Conservation (phyloP, 2,797 vertebrate genomes). For the Alfaro cultratus region DNA sequence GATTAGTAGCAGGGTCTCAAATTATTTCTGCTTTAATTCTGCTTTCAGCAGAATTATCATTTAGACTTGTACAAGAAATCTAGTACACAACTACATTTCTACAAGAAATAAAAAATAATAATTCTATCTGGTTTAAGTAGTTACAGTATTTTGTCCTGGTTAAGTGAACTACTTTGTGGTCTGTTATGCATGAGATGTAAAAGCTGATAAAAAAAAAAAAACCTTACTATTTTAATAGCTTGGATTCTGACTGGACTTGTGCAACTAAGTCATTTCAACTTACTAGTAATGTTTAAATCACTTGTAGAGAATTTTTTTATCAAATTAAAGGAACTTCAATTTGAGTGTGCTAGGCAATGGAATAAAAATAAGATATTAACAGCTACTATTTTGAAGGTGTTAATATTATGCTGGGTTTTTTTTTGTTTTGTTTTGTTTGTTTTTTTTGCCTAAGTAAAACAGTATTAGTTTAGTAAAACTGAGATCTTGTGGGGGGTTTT, state of each 20-base stretch:
- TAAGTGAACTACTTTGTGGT: background rate
- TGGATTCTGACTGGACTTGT: background rate
- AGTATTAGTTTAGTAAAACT: background rate
- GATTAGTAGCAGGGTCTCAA: constrained; percentile 42
- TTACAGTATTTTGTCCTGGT: background rate
- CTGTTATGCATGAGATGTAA: background rate
- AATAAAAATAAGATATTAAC: background rate
- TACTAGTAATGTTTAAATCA: background rate
- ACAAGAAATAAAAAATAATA: background rate
- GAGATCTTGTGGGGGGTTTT: background rate
- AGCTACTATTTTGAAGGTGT: background rate
- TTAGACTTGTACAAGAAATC: too few species aligned
- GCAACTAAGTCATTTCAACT: background rate
- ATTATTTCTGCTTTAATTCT: constrained; percentile 42
- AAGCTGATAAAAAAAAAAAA: background rate
- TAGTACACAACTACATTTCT: background rate
- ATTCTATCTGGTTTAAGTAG: background rate
- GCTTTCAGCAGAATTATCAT: constrained; percentile 22
- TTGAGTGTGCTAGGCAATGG: background rate
- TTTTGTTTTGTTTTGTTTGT: too few species aligned
- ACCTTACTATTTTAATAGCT: background rate
- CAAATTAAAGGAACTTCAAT: background rate
- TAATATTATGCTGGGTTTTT: background rate
- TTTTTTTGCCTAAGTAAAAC: background rate
- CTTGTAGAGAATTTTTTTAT: background rate